Conservation (phyloP, 1,140 invertebrate species). For the Drosophila elegans region DNA sequence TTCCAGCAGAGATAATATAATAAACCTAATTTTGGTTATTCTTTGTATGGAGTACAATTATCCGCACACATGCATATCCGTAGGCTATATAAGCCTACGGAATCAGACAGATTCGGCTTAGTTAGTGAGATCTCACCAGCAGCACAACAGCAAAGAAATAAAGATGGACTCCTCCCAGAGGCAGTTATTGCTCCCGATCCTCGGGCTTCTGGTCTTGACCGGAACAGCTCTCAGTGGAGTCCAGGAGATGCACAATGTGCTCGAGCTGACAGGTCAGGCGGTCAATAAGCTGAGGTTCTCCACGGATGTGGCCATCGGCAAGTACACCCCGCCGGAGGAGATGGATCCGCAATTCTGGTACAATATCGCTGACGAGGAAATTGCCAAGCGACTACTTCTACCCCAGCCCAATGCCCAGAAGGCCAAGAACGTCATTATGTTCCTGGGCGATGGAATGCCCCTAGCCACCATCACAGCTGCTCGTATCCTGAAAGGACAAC, state of each 20-base stretch:
- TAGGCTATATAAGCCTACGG: conserved; percentile 21
- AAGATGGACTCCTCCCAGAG: conserved; percentile 21
- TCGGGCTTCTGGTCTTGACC: conserved; percentile 18
- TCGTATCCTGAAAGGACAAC: conserved; percentile 89
- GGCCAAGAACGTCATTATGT: conserved; percentile 91
- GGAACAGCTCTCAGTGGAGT: conserved; percentile 15
- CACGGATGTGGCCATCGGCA: conserved; percentile 47
- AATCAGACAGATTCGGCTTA: not conserved
- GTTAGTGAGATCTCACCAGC: conserved; percentile 19
- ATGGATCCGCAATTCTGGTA: conserved; percentile 69
- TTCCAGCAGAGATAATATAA: conserved; percentile 17
- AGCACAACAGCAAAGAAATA: conserved; percentile 22
- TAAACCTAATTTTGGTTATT: conserved; percentile 31
- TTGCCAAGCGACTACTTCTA: conserved; percentile 47
- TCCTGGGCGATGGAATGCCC: conserved; percentile 93
- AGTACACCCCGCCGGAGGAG: conserved; percentile 62
- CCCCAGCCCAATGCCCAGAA: conserved; percentile 28
- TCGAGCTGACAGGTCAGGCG: conserved; percentile 12
- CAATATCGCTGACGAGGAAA: conserved; percentile 54
- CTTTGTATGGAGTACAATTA: conserved; percentile 12
- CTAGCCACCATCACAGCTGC: conserved; percentile 89
- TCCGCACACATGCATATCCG: conserved; percentile 14
- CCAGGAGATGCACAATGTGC: conserved; percentile 34
- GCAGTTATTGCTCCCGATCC: conserved; percentile 24
- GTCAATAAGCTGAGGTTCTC: conserved; percentile 6